Conservation (phyloP, 2,888 invertebrate species). For the Pseudococcus longispinus region DNA sequence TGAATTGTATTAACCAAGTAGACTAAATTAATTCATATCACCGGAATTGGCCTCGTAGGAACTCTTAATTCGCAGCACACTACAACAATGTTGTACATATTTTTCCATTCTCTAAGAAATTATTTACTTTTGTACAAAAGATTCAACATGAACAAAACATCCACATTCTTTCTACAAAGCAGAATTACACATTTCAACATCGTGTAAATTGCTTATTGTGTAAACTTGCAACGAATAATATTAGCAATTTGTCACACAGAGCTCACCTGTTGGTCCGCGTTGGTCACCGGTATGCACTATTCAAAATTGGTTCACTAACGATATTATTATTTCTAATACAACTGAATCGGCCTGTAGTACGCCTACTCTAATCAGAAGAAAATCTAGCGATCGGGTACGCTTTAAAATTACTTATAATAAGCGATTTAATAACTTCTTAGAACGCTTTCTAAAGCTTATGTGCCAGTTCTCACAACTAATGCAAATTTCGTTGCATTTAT, state of each 20-base stretch:
- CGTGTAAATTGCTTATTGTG: neutral
- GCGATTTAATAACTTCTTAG: neutral
- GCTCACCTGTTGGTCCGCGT: conserved; percentile 47
- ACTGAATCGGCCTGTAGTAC: conserved; percentile 49
- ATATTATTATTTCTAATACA: conserved; percentile 29
- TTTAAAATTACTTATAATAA: neutral
- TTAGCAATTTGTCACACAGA: conserved; percentile 27
- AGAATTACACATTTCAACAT: no score
- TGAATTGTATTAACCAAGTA: no score
- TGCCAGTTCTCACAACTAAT: no score
- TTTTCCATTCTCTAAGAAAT: no score
- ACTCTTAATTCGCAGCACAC: no score
- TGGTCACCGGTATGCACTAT: conserved; percentile 51
- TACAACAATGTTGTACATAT: no score
- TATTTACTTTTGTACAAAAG: no score
- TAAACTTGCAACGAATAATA: neutral
- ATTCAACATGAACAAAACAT: no score
- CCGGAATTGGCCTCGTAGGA: no score
- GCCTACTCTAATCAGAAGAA: conserved; percentile 43
- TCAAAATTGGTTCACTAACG: conserved; percentile 49
- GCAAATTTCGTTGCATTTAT: no score
- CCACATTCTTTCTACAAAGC: no score
- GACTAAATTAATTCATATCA: no score
- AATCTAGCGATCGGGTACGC: conserved; percentile 48
- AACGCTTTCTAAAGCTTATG: neutral